Percentiles rank a stretch among this genome's conserved stretches.
Conservation (phyloP, 2,888 invertebrate genomes). For the Lacanobia oleracea region DNA sequence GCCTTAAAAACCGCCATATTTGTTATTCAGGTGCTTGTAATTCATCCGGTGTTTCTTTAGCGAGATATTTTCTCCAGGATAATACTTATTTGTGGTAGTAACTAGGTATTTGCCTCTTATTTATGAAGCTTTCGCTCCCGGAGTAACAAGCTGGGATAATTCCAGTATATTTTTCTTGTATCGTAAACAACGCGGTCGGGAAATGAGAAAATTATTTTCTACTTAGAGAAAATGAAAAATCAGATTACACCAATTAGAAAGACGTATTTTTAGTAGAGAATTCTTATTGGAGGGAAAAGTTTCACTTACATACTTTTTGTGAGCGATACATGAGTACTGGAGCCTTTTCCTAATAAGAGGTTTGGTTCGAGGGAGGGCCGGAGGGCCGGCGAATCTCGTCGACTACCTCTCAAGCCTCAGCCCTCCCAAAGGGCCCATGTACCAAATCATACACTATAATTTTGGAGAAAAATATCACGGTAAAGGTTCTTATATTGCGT, state of each 20-base stretch:
- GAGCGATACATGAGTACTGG: slow-evolving; percentile 65
- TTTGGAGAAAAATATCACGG: slow-evolving; percentile 60
- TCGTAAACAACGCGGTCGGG: slow-evolving; percentile 44
- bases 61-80: slow-evolving; percentile 48
- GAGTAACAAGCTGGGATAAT: slow-evolving; percentile 51
- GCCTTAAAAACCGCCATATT: slow-evolving; percentile 55
- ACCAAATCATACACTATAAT: slow-evolving; percentile 67
- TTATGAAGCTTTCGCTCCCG: slow-evolving; percentile 51
- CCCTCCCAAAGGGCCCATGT: slow-evolving; percentile 64
- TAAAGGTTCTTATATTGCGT: slow-evolving; percentile 47
- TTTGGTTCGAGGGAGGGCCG: slow-evolving; percentile 65
- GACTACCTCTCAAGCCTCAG: slow-evolving; percentile 63
- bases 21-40: slow-evolving; percentile 58
- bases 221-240: slow-evolving; percentile 45
- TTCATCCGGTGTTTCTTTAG: slow-evolving; percentile 51
- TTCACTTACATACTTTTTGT: slow-evolving; percentile 38
- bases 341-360: slow-evolving; percentile 75
- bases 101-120: slow-evolving; percentile 57
- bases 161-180: slow-evolving; percentile 48
- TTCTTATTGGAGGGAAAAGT: slow-evolving; percentile 45
- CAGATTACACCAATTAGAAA: slow-evolving; percentile 47
- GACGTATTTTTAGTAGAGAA: slow-evolving; percentile 14
- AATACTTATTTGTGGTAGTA: slow-evolving; percentile 54
- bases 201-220: slow-evolving; percentile 46
- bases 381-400: slow-evolving; percentile 71